Conservation (phyloP, 2,113 vertebrate species). For the Saimiri boliviensis region DNA sequence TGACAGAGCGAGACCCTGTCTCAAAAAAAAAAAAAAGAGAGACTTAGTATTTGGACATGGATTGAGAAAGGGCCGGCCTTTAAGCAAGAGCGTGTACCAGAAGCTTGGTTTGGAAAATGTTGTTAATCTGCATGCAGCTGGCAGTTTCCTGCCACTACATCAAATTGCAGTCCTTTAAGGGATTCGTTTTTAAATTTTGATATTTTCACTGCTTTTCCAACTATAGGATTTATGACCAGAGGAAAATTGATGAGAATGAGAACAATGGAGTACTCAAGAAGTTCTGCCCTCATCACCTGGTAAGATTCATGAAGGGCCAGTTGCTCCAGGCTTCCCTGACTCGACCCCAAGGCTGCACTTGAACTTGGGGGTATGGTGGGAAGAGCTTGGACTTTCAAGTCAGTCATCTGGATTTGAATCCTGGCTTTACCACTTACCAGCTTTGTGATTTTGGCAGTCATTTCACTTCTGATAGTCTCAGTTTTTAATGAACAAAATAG, state of each 20-base stretch:
- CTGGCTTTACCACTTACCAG: background rate
- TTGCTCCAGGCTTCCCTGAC: background rate
- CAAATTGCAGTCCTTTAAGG: background rate
- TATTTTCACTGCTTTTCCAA: background rate
- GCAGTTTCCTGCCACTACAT: background rate
- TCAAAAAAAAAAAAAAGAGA: background rate
- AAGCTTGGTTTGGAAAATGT: background rate
- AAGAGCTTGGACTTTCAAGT: constrained; percentile 37
- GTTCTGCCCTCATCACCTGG: constrained; percentile 96
- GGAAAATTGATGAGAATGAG: constrained; percentile 96
- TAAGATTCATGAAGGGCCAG: constrained; percentile 71
- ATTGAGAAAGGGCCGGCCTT: background rate
- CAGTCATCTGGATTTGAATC: constrained; percentile 40
- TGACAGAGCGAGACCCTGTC: too few species aligned
- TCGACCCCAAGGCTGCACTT: background rate
- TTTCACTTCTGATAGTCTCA: constrained; percentile 2
- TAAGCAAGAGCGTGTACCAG: background rate
- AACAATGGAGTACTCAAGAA: constrained; percentile 97
- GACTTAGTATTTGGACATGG: background rate
- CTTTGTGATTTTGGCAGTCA: background rate
- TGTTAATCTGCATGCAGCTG: background rate
- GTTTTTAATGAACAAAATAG: background rate
- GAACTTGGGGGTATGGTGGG: background rate
- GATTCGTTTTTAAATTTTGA: background rate
- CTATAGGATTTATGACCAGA: constrained; percentile 95